Conservation (phyloP, 2,797 vertebrate species). For the Clarias platycephalus region DNA sequence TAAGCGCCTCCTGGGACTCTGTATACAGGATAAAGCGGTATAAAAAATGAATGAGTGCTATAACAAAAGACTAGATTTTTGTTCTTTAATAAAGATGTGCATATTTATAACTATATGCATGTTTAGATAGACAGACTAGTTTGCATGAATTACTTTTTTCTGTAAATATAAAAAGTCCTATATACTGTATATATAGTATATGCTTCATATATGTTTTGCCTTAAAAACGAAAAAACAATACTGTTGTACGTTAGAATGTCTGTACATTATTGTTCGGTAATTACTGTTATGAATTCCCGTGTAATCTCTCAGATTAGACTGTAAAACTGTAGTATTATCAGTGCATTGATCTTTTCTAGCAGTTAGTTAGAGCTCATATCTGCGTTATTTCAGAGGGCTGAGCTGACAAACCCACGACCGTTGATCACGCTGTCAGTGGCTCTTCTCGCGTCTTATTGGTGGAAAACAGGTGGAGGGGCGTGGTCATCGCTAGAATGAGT, state of each 20-base stretch:
- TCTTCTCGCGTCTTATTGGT: conserved; percentile 40
- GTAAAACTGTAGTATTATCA: background rate
- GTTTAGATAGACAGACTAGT: background rate
- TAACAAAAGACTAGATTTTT: background rate
- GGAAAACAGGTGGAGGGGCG: background rate
- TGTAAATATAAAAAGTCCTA: background rate
- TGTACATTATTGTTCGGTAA: background rate
- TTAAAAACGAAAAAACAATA: background rate
- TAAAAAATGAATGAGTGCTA: background rate
- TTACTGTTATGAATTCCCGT: too few relatives aligned
- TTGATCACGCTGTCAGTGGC: background rate
- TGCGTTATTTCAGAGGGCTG: background rate
- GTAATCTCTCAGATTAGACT: background rate
- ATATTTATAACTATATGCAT: background rate
- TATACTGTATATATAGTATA: background rate
- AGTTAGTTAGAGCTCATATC: background rate
- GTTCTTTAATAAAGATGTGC: background rate
- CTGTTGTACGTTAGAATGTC: background rate
- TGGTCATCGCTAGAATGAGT: background rate
- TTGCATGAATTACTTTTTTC: background rate
- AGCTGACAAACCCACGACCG: background rate
- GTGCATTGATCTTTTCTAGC: background rate
- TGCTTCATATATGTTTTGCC: too few relatives aligned
- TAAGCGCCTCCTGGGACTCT: too few relatives aligned
- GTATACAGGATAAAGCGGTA: too few relatives aligned